Base-by-base conservation (phyloP, 2,888 invertebrate genomes). In the Lypha dubia region DNA sequence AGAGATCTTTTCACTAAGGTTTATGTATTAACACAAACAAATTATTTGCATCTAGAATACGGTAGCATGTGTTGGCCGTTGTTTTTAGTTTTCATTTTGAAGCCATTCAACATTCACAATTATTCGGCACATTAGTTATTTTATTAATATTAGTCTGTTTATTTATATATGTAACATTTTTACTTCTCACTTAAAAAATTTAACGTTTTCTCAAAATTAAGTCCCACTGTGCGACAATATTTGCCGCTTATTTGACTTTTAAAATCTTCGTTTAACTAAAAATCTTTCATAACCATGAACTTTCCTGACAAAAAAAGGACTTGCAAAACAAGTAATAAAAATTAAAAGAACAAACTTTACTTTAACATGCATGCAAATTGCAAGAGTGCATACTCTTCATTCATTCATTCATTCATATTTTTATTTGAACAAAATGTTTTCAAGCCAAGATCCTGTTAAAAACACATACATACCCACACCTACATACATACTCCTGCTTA, bases 261-360 rank as follows among this genome's bases (percentile, higher is more conserved):
- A 84, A 84, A 81, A 84, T 77, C 81, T 81, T 81, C 77, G 73
- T 68, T 77, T 76, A 79, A 70, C 41, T 53, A 24, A 81, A 74
- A 80, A 68, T 77, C 80, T 73, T 77, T 28, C 53, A 77, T 81
- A 84, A 77, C 84, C 84, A 84, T 84, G 84, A 84, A 84, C 77
- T 84, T 84, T 84, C 32, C 63, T 46, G n/a, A n/a, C n/a, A n/a
- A 84, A 80, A 62, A 81, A 68, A 38, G 70, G 38, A 7, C 53
- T 68, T 53, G 49, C 20, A 65, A 65, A 35, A n/a, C n/a, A 73
- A 65, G 65, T 49, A 56, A 68, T 70, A 62, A 70, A 70, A 73
- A 71, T 71, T 79, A 79, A 79, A 79, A 79, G 73, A 65, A 79
- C 63, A 65, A 73, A 71, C 49, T 65, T 49, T 49, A 58, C 38